Conservation (phyloP, 30 jellyfish, hydroid and myxozoan genomes). For the Turritopsis dohrnii region DNA sequence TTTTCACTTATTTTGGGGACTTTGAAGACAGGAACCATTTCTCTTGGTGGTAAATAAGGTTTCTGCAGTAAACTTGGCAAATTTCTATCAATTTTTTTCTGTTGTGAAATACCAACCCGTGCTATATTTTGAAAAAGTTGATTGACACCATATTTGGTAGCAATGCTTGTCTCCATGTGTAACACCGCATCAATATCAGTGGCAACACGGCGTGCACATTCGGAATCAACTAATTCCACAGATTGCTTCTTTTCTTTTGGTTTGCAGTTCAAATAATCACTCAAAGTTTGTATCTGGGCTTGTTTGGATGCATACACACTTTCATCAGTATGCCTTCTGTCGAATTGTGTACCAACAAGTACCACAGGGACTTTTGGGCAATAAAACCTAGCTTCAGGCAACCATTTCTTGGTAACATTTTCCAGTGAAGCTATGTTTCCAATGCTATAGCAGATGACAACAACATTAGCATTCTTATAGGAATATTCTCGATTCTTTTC, state of each 20-base stretch:
- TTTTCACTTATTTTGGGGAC: slow-evolving; percentile 31
- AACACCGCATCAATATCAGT: slow-evolving; percentile 60
- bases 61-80: slow-evolving; percentile 51
- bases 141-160: slow-evolving; percentile 71
- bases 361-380: slow-evolving; percentile 77
- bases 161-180: slow-evolving; percentile 68
- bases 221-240: slow-evolving; percentile 57
- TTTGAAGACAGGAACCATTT: slow-evolving; percentile 49
- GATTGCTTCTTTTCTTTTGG: slow-evolving; percentile 39
- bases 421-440: slow-evolving; percentile 65
- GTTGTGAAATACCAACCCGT: slow-evolving; percentile 61
- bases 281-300: not conserved
- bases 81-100: slow-evolving; percentile 26
- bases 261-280: not conserved
- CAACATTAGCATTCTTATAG: slow-evolving; percentile 80
- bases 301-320: slow-evolving; percentile 32
- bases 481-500: slow-evolving; percentile 75
- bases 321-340: slow-evolving; percentile 73
- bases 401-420: slow-evolving; percentile 69
- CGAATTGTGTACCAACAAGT: slow-evolving; percentile 79
- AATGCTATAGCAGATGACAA: slow-evolving; percentile 66
- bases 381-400: slow-evolving; percentile 51
- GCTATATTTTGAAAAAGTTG: slow-evolving; percentile 59
- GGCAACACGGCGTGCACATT: slow-evolving; percentile 70
- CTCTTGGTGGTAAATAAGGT: slow-evolving; percentile 83